Evolutionary conservation across 64 coral and sea anemone genomes (phyloP).

Genomic region (Orbicella faveolata): DNA sequence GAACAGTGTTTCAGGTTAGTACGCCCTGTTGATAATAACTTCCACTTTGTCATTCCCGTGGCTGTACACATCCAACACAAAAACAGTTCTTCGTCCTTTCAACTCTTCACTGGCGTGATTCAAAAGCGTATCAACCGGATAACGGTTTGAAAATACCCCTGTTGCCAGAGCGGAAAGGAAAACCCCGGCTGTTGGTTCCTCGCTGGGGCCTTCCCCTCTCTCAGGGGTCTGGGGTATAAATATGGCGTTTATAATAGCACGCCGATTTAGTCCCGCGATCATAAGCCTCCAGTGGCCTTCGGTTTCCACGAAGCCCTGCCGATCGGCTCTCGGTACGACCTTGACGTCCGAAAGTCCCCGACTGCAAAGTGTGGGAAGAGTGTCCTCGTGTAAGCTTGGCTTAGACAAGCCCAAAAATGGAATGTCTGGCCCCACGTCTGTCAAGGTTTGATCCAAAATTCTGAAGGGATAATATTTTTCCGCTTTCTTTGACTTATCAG

Average conservation of each 20-base stretch:
- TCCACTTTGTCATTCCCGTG: constrained; percentile 35
- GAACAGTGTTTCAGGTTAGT: neutral
- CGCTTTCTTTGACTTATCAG: neutral
- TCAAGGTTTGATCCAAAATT: constrained; percentile 32
- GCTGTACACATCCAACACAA: constrained; percentile 57
- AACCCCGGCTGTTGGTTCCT: neutral
- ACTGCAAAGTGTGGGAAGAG: constrained; percentile 34
- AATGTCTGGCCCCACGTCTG: neutral
- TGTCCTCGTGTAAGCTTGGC: constrained; percentile 4
- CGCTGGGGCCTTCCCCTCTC: neutral
- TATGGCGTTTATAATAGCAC: constrained; percentile 40
- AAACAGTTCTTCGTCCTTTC: constrained; percentile 21
- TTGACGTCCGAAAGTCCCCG: constrained; percentile 7
- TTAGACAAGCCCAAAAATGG: constrained; percentile 18
- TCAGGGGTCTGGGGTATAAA: constrained; percentile 41
- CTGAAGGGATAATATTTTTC: constrained; percentile 50
- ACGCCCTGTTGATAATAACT: constrained; percentile 57
- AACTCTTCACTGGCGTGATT: constrained; percentile 51
- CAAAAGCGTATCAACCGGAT: constrained; percentile 25
- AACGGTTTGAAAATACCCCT: constrained; percentile 10
- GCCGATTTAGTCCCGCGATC: constrained; percentile 60
- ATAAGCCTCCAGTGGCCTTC: constrained; percentile 61
- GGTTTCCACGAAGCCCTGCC: constrained; percentile 23
- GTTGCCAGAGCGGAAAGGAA: constrained; percentile 45
- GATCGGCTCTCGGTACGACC: constrained; percentile 35